Evolutionary conservation across 2,888 invertebrate genomes (phyloP).

Genomic region (Sarcophaga caerulescens): DNA sequence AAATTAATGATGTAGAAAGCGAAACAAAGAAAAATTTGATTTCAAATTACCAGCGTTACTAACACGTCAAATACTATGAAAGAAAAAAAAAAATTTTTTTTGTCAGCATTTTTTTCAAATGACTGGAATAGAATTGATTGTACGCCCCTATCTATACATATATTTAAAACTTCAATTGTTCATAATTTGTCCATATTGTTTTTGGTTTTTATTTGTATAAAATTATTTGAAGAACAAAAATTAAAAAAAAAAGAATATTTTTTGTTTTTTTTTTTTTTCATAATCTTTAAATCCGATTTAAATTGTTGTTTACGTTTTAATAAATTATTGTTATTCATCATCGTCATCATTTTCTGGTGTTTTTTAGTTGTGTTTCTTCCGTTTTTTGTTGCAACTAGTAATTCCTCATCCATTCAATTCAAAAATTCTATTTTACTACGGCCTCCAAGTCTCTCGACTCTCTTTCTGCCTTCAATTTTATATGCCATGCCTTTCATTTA

Average conservation of each 20-base stretch:
- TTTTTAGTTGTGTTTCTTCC: not conserved
- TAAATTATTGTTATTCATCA: conserved; percentile 48
- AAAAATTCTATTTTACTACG: not conserved
- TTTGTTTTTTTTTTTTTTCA: not conserved
- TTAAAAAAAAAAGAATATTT: no score
- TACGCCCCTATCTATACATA: not conserved
- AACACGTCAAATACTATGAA: not conserved
- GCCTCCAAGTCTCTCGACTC: not conserved
- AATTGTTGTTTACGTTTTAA: conserved; percentile 41
- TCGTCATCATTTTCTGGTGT: not conserved
- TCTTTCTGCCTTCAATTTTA: no score
- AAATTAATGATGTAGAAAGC: conserved; percentile 19
- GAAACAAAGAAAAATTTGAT: not conserved
- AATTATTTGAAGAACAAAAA: no score
- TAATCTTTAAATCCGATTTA: conserved; percentile 45
- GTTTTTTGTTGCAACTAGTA: not conserved
- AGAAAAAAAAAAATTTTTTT: conserved; percentile 4
- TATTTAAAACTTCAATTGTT: no score
- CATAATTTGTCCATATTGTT: no score
- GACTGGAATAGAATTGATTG: not conserved
- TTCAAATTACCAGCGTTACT: not conserved
- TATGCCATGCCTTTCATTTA: no score
- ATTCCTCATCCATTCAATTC: not conserved
- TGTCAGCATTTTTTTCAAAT: conserved; percentile 31
- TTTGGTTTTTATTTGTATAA: no score